A percentile compares a stretch with the other conserved stretches of the same genome.
Conservation (phyloP, 2,888 invertebrate species). For the Alcis repandata region DNA sequence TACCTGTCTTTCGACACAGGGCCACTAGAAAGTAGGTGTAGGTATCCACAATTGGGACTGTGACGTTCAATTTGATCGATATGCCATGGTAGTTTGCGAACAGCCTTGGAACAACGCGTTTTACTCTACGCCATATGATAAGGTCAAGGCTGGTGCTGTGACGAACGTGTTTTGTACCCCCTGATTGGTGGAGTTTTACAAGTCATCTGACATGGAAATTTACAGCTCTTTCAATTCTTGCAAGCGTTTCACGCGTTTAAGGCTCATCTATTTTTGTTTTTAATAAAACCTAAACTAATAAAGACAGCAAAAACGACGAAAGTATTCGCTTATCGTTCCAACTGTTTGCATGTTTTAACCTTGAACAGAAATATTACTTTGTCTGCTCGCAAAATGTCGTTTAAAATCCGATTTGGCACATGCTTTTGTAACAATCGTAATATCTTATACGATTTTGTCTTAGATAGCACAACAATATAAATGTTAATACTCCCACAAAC, state of each 20-base stretch:
- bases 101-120: constrained; percentile 57
- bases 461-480: constrained; percentile 10
- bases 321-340: neutral
- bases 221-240: neutral
- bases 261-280: neutral
- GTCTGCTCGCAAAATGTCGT: neutral
- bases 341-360: neutral
- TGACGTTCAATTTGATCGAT: constrained; percentile 62
- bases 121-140: constrained; percentile 59
- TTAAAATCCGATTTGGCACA: constrained; percentile 12
- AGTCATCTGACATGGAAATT: constrained; percentile 15
- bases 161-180: constrained; percentile 32
- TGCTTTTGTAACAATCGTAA: constrained; percentile 5
- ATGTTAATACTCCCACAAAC: constrained; percentile 23
- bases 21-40: constrained; percentile 31
- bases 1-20: constrained; percentile 25
- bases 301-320: neutral
- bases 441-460: constrained; percentile 7
- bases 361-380: neutral
- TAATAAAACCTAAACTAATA: neutral
- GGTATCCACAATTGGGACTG: constrained; percentile 29
- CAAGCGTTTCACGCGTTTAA: too few relatives aligned
- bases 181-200: constrained; percentile 2
- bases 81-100: constrained; percentile 49
- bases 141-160: constrained; percentile 62